Conservation (phyloP, 2,113 vertebrate species). For the Machaerirhynchus nigripectus region DNA sequence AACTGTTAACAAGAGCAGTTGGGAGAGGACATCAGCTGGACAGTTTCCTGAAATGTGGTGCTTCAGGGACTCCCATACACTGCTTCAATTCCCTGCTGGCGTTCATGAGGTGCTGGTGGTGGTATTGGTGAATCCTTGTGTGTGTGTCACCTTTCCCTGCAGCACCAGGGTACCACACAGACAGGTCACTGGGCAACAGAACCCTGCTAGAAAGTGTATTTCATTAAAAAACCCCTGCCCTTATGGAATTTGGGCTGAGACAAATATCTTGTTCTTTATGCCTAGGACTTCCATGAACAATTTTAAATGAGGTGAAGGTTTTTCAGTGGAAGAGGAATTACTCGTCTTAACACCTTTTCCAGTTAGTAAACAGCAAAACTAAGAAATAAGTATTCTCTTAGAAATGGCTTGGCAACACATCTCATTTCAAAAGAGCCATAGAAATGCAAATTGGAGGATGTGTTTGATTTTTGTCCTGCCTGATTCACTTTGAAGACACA, state of each 20-base stretch:
- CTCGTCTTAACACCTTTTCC: not conserved
- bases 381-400: not conserved
- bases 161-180: not conserved
- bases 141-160: not conserved
- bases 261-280: not conserved
- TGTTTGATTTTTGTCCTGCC: not conserved
- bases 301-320: not conserved
- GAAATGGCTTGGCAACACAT: not conserved
- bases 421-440: not conserved
- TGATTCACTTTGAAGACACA: not conserved
- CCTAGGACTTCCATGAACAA: not conserved
- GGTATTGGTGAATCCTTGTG: not conserved
- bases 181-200: not conserved
- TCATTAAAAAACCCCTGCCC: not conserved
- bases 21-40: not conserved
- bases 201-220: not conserved
- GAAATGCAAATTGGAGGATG: not conserved
- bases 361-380: not conserved
- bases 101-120: fast-evolving
- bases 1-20: not conserved
- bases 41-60: not conserved
- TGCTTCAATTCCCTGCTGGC: not conserved
- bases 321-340: not conserved
- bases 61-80: not conserved
- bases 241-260: not conserved